Base-by-base conservation (phyloP, 2,888 invertebrate genomes). In the Neoitamus cyanurus region DNA sequence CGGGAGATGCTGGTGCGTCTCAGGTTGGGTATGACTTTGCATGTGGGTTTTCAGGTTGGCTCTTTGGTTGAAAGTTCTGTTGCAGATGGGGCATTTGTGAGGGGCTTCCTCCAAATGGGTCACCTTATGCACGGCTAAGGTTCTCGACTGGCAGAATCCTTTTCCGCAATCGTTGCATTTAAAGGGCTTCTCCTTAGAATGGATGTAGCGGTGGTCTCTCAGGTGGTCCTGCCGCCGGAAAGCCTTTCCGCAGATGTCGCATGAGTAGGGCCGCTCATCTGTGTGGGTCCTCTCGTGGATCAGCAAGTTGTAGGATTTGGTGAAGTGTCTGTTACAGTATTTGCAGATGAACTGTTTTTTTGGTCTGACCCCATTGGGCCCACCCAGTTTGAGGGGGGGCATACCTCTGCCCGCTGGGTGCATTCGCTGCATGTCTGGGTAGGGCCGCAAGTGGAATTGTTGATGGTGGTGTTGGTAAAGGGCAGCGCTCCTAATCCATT, bases 221-320 rank as follows among this genome's bases (percentile, higher is more conserved):
- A 97, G 93, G 91, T 97, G 97, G 92, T 99, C 98, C 92, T 98
- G 98, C 88, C 98, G 93, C 86, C 98, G 94, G 93, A 98, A 99
- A 25, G 98, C 97, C 91, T 98, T 98, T 87, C 97, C 97, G 91
- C 98, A 98, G 88, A 98, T 97, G 91, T 98, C 98, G 91, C 98
- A 98, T 58, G 97, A 96, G 91, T 98, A 99, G 11, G 98, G 98
- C 86, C 98, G 93, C 92, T 99, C 98, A 90, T 98, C 98, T 46
- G 98, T 99, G 91, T 99, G 99, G 1, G 98, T 99, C 89, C 98
- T 93, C 91, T 98, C 99, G 91, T 99, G 99, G 88, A 99, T 99
- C 89, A 99, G 93, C 88, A 99, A 93, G 91, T 99, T 99, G 93
- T 99, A 99, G 77, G 98, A 97, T 92, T 99, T 99, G 87, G 98